A percentile compares a stretch with the other conserved stretches of the same genome.
Evolutionary conservation across 1,140 invertebrate genomes (phyloP).

Genomic region (Chlorops oryzae): DNA sequence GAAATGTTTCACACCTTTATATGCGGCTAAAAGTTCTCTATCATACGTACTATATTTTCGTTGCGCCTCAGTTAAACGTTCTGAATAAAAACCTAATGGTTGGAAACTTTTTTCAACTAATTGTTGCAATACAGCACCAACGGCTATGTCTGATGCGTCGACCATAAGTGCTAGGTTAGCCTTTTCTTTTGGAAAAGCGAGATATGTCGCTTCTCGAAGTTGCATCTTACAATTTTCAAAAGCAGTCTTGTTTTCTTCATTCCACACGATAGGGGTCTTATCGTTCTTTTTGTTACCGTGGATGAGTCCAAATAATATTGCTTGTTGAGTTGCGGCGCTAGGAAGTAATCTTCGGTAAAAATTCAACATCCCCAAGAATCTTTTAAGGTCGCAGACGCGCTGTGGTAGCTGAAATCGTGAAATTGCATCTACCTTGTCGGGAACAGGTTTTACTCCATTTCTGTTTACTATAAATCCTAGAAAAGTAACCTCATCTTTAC

Average conservation of each 20-base stretch:
- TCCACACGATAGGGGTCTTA: no score
- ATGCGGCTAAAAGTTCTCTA: constrained; percentile 36
- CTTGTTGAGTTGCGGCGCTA: constrained; percentile 22
- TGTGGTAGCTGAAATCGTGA: constrained; percentile 30
- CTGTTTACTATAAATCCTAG: constrained; percentile 21
- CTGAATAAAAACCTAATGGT: not conserved
- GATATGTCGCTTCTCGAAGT: constrained; percentile 17
- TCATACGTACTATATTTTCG: constrained; percentile 29
- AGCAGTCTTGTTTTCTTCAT: no score
- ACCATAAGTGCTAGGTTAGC: constrained; percentile 14
- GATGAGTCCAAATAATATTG: constrained; percentile 20
- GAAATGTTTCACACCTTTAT: constrained; percentile 21
- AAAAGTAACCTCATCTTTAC: constrained; percentile 22
- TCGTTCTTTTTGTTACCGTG: constrained; percentile 25
- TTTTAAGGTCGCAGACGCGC: constrained; percentile 28
- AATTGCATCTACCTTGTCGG: constrained; percentile 8
- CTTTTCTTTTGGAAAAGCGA: constrained; percentile 18
- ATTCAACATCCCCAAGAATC: constrained; percentile 48
- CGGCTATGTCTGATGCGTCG: constrained; percentile 27
- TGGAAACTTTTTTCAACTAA: no score
- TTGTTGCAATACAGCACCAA: constrained; percentile 30
- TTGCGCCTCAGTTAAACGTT: constrained; percentile 1
- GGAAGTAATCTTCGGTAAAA: constrained; percentile 41
- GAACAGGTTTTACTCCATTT: constrained; percentile 18
- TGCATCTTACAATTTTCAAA: constrained; percentile 39